Conservation (phyloP, 1,140 invertebrate genomes). For the Apocrypta bakeri region DNA sequence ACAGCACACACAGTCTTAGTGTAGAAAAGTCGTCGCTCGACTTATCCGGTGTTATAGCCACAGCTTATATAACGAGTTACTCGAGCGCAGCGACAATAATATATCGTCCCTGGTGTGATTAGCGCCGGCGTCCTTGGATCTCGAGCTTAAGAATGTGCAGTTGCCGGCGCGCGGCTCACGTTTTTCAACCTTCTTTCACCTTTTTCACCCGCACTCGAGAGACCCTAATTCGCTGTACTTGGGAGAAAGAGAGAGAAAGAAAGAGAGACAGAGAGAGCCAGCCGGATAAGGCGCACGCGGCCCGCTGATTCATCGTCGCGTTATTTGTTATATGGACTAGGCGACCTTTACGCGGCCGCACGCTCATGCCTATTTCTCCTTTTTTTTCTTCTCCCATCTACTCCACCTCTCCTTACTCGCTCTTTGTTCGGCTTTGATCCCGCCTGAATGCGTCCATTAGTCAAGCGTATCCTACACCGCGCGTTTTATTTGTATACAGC, state of each 20-base stretch:
- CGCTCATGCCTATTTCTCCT: neutral
- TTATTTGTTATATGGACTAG: conserved; percentile 39
- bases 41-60: neutral
- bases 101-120: conserved; percentile 34
- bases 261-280: neutral
- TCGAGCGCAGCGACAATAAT: conserved; percentile 22
- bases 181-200: neutral
- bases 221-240: conserved; percentile 14
- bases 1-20: too few species aligned
- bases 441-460: conserved; percentile 25
- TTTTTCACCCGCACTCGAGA: conserved; percentile 16
- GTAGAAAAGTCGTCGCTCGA: conserved; percentile 3
- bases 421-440: conserved; percentile 34
- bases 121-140: conserved; percentile 29
- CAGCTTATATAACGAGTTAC: conserved; percentile 25
- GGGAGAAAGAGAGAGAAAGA: neutral
- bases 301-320: conserved; percentile 35
- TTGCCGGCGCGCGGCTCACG: neutral
- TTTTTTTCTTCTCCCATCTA: neutral
- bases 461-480: conserved; percentile 24
- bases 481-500: neutral
- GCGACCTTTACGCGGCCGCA: conserved; percentile 25
- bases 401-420: neutral
- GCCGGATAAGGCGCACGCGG: conserved; percentile 13
- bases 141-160: conserved; percentile 41